Base-by-base conservation (phyloP, 2,888 invertebrate species). In the Cepaea hortensis region DNA sequence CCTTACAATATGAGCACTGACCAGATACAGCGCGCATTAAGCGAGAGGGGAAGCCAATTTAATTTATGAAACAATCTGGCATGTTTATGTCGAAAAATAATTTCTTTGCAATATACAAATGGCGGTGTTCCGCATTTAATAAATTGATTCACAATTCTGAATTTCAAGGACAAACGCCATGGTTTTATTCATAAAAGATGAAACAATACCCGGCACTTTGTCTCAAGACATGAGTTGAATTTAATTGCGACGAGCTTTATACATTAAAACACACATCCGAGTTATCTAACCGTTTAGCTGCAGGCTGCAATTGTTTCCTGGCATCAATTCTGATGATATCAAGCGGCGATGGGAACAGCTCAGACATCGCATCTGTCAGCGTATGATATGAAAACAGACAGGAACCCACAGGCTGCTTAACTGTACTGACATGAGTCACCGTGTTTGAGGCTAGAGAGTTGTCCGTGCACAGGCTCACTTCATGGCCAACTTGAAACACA, bases 291-390 rank as follows among this genome's bases (percentile, higher is more conserved):
- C 46, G 62, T 79, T 79, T 79, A 79, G 61, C 62, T 46, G 13
- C 62, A 23, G 35, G 23, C 15, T 23, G 23, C 23, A 62, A 79
- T 79, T 79, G 15, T 79, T 79, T 61, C 5, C 13, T 79, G 79
- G 35, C 23, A 35, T 62, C 18, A 13, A 23, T 55, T 61, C 23
- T 23, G 35, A 35, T 35, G 23, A 62, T 13, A 79, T 61, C 3
- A 3, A 62, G 18, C 13, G 7, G 5, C 11, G 11, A 55, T 35
- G 13, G 35, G 62, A 35, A 62, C 62, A 18, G 62, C 35, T 35
- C 18, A 35, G 23, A 62, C 18, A 0, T 79, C 46, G 62, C 79
- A 62, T 79, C 79, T 79, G 79, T 62, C 79, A 79, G 61, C 62
- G 11, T 15, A 15, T 79, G 62, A 62, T 62, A 62, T 62, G 35